A percentile compares a stretch with the other conserved stretches of the same genome.
Evolutionary conservation across 2,888 invertebrate species (phyloP).

Genomic region (Malacosoma neustria): DNA sequence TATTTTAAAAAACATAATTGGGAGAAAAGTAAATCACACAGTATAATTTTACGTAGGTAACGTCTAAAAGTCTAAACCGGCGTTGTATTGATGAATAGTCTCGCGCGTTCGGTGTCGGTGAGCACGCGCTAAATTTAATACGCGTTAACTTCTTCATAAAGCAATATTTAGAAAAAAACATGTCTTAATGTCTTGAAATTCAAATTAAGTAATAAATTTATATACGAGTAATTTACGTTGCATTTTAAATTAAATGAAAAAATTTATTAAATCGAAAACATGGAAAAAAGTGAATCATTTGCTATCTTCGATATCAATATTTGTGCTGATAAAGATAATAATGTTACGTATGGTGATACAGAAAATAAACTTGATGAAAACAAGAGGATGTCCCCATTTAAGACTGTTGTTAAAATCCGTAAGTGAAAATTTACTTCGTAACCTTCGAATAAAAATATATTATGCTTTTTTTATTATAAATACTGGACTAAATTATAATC

Average conservation of each 20-base stretch:
- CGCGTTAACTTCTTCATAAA: background rate
- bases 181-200: no score
- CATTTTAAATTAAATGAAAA: no score
- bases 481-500: no score
- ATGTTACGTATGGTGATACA: slow-evolving; percentile 19
- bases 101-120: background rate
- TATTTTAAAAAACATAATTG: no score
- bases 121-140: background rate
- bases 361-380: slow-evolving; percentile 24
- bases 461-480: slow-evolving; percentile 1
- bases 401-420: slow-evolving; percentile 55
- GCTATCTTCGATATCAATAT: slow-evolving; percentile 54
- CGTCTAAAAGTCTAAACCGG: no score
- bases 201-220: no score
- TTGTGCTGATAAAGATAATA: slow-evolving; percentile 37
- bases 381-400: slow-evolving; percentile 33
- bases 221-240: no score
- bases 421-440: slow-evolving; percentile 31
- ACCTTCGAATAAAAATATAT: no score
- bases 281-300: slow-evolving; percentile 52
- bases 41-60: slow-evolving; percentile 1
- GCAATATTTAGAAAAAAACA: background rate
- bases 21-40: no score
- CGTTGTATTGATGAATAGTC: background rate
- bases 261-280: slow-evolving; percentile 21